Conservation (phyloP, 2,888 invertebrate species). For the Autographa pulchrina region DNA sequence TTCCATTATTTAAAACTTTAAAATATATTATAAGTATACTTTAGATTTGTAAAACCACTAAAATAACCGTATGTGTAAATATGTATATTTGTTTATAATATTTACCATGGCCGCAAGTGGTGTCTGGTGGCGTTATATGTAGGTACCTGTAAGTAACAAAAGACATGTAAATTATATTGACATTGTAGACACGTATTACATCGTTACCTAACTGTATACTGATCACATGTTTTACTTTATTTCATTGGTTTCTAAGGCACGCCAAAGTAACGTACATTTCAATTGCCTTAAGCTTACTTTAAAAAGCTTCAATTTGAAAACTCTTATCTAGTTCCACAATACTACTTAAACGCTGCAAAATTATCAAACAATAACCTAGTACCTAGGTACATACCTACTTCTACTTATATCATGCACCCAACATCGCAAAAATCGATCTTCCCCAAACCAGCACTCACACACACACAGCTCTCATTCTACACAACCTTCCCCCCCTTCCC, state of each 20-base stretch:
- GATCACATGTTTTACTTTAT: slow-evolving; percentile 1
- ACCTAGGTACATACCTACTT: neutral
- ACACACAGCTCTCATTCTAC: slow-evolving; percentile 29
- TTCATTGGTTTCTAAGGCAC: neutral
- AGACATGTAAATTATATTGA: slow-evolving; percentile 11
- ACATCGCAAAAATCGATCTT: slow-evolving; percentile 6
- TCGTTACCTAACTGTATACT: neutral
- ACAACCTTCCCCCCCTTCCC: slow-evolving; percentile 28
- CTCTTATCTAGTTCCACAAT: neutral
- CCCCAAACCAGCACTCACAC: slow-evolving; percentile 6
- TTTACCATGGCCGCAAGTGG: slow-evolving; percentile 81
- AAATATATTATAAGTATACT: neutral
- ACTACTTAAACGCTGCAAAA: neutral
- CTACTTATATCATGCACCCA: neutral
- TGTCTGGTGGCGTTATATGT: slow-evolving; percentile 46
- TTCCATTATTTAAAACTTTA: neutral
- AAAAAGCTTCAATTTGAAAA: neutral
- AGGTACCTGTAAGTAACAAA: slow-evolving; percentile 66
- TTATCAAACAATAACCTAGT: neutral
- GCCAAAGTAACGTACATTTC: neutral
- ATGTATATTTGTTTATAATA: slow-evolving; percentile 36
- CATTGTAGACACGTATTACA: slow-evolving; percentile 2
- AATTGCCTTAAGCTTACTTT: rapidly evolving
- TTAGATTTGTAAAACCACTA: neutral
- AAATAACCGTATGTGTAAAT: slow-evolving; percentile 1